Base-by-base conservation (phyloP, 2,797 vertebrate species). In the Syngnathus rostellatus region DNA sequence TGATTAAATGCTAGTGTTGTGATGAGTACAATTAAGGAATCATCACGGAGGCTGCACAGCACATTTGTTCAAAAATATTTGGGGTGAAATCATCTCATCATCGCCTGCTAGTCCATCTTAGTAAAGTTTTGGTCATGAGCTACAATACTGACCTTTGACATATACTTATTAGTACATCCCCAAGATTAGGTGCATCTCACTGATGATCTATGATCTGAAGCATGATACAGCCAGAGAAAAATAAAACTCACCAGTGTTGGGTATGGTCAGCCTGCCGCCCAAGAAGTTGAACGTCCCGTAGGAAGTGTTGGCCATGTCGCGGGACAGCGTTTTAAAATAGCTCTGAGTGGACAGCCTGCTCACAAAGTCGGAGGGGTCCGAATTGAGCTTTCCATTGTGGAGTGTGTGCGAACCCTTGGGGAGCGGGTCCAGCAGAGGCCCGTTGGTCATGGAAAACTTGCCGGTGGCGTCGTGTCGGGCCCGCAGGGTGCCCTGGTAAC, bases 251-350 rank as follows among this genome's bases (percentile, higher is more conserved):
- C 97, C 95, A 87, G 95, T 97, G 79, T 91, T 96, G 60, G 97
- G 96, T 68, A 99, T 93, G 61, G 95, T 97, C 63, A 99, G 90
- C 59, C 97, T 90, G 8, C 97, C 97, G 25, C 97, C 97, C 62
- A 99, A 78, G 90, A 98, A 98, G 89, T 98, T 98, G 87, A 99
- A 99, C 68, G 97, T 99, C 75, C 97, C 97, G 0, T 96, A 99
- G 45, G 96, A 94, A 83, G 96, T 94, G 89, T 96, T 97, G 71
- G 91, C 93, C 43, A 90, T 86, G 71, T 97, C 93, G 0, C 94
- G 93, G 17, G 95, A 93, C 79, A 99, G 87, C 2, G 97, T 97
- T 68, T 97, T 98, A 68, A 97, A 97, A 89, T 95, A 97, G 86
- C 78, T 95, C 86, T 98, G 96, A 19, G 94, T 92, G 59, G 95